Base-by-base conservation (phyloP, 2,888 invertebrate genomes). In the Smittia sp. region DNA sequence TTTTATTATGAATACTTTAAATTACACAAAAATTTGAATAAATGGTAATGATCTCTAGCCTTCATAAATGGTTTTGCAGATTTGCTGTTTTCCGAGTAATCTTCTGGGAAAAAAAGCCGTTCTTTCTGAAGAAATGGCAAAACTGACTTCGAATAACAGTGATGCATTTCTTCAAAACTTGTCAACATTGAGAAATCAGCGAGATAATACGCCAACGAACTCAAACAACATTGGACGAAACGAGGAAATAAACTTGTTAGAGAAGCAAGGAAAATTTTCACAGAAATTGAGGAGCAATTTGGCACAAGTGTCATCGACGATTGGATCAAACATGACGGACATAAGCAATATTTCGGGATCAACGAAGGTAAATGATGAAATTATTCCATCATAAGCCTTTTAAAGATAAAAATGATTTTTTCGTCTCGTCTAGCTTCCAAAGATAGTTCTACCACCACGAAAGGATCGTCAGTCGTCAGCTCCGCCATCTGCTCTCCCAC, bases 311-410 rank as follows among this genome's bases (percentile, higher is more conserved):
- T 76, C 77, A 18, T 76, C 77, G n/a, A 77, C 74, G 18, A 76
- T 77, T 38, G 77, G 77, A 11, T 77, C 77, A 74, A 77, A 77
- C 75, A 77, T 77, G 77, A 77, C 77, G 0, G 77, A 77, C 58
- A 77, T 77, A 6, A 76, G 76, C 73, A 77, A 77, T 58, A 77
- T 77, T 74, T 76, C 76, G 32, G 62, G 25, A 20, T 39, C 69
- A 65, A 72, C 74, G 9, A 74, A 75, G 74, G 75, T 75, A 32
- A 32, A 32, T 32, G 9, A 32, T n/a, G n/a, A n/a, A n/a, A n/a
- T n/a, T 58, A 13, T 39, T 46, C 11, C 24, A 13, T 24, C 6
- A 52, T 46, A 18, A 27, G 2, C 25, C 15, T 66, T n/a, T 58
- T 27, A 27, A 38, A 69, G 20, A 74, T 11, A 22, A 9, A 2